A percentile compares a stretch with the other conserved stretches of the same genome.
Evolutionary conservation across 1,140 invertebrate species (phyloP).

Genomic region (Zaprionus tsacasi): DNA sequence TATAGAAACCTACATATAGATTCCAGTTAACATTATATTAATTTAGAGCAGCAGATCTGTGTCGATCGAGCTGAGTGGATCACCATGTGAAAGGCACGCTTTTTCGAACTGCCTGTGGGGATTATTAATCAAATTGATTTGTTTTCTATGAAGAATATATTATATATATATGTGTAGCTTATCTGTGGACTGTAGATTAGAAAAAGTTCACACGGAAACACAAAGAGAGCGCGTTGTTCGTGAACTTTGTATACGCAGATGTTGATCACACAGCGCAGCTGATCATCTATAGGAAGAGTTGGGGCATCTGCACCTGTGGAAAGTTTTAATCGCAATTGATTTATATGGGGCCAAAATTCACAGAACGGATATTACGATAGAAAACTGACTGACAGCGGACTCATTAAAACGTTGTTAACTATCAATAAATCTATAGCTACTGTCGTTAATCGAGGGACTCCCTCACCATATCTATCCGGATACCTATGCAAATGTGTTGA

Average conservation of each 20-base stretch:
- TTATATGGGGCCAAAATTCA: slow-evolving; percentile 44
- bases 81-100: slow-evolving; percentile 64
- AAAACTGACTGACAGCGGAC: slow-evolving; percentile 24
- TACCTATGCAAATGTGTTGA: not conserved
- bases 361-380: slow-evolving; percentile 52
- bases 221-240: slow-evolving; percentile 30
- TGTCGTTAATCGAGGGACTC: slow-evolving; percentile 60
- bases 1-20: not conserved
- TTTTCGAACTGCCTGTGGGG: slow-evolving; percentile 49
- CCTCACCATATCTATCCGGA: slow-evolving; percentile 16
- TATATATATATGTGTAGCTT: slow-evolving; percentile 46
- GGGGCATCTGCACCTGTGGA: slow-evolving; percentile 55
- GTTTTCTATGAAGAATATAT: slow-evolving; percentile 8
- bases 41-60: not conserved
- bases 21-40: not conserved
- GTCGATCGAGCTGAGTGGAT: not conserved
- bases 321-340: slow-evolving; percentile 61
- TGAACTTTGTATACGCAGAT: slow-evolving; percentile 64
- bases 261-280: slow-evolving; percentile 1
- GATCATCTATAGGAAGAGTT: not conserved
- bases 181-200: slow-evolving; percentile 62
- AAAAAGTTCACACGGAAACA: slow-evolving; percentile 76
- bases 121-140: slow-evolving; percentile 32
- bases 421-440: slow-evolving; percentile 38
- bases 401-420: slow-evolving; percentile 71